phyloP scores from a whole-genome alignment of 2,888 invertebrate genomes.

The Pollenia griseotomentosa region DNA sequence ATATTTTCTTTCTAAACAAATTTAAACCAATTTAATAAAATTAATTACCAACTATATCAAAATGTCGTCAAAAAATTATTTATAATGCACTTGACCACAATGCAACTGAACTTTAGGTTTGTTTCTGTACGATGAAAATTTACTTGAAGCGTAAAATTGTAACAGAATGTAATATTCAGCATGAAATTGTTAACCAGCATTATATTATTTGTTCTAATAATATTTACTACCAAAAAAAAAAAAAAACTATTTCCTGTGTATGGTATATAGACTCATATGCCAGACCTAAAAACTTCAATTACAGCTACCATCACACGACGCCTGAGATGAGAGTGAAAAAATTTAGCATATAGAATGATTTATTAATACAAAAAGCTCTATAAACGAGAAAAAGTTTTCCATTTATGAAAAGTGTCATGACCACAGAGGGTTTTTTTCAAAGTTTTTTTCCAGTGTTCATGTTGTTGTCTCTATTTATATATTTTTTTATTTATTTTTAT shows the following conservation, averaged over 20 bases:
- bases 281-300: slow-evolving; percentile 4
- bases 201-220: slow-evolving; percentile 18
- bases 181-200: slow-evolving; percentile 29
- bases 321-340: not conserved
- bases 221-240: slow-evolving; percentile 31
- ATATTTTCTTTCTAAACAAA: not conserved
- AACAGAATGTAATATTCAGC: slow-evolving; percentile 28
- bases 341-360: slow-evolving; percentile 45
- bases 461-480: too few species aligned
- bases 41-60: not conserved
- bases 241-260: slow-evolving; percentile 11
- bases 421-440: slow-evolving; percentile 11
- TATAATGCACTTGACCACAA: slow-evolving; percentile 9
- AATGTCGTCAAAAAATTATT: not conserved
- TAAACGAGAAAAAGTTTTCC: slow-evolving; percentile 37
- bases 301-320: not conserved
- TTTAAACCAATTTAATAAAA: not conserved
- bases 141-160: slow-evolving; percentile 47
- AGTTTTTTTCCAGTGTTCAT: not conserved
- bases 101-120: slow-evolving; percentile 20
- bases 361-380: slow-evolving; percentile 45
- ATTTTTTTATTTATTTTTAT: too few species aligned
- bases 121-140: not conserved
- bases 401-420: slow-evolving; percentile 48
- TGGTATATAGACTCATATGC: not conserved